Conservation (phyloP, 1,140 invertebrate genomes). For the Reticulitermes speratus region DNA sequence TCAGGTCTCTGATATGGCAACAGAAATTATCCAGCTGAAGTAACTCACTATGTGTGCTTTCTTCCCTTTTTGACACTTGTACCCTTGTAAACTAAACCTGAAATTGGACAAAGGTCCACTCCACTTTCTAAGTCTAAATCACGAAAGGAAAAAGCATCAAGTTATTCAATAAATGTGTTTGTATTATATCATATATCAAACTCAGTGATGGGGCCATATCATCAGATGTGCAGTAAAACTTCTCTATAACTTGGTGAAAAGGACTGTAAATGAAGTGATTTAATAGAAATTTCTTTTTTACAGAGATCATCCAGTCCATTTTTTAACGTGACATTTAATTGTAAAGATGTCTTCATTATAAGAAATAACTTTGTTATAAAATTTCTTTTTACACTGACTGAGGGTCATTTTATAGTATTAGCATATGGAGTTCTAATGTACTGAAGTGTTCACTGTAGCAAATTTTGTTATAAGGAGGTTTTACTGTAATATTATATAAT, state of each 20-base stretch:
- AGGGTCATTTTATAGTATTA: background rate
- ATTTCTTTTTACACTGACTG: constrained; percentile 3
- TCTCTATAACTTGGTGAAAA: background rate
- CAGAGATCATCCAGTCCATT: background rate
- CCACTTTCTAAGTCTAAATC: background rate
- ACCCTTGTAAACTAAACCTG: background rate
- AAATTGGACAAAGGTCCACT: background rate
- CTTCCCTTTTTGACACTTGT: background rate
- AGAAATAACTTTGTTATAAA: constrained; percentile 5
- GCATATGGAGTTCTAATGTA: background rate
- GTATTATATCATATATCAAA: constrained; percentile 15
- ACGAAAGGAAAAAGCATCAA: background rate
- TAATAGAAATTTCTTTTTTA: constrained; percentile 8
- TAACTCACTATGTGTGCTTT: background rate
- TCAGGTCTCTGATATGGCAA: background rate
- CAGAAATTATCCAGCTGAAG: constrained; percentile 1
- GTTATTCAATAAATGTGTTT: constrained; percentile 1
- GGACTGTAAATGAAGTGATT: background rate
- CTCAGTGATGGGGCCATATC: background rate
- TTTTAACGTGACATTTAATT: background rate
- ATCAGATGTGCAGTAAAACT: constrained; percentile 16
- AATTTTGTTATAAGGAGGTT: constrained; percentile 19
- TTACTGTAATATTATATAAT: constrained; percentile 15
- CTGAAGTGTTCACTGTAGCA: background rate
- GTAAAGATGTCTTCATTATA: background rate